Percentiles rank a stretch among this genome's conserved stretches.
Evolutionary conservation across 2,113 vertebrate genomes (phyloP).

Genomic region (Paedocypris sp.): DNA sequence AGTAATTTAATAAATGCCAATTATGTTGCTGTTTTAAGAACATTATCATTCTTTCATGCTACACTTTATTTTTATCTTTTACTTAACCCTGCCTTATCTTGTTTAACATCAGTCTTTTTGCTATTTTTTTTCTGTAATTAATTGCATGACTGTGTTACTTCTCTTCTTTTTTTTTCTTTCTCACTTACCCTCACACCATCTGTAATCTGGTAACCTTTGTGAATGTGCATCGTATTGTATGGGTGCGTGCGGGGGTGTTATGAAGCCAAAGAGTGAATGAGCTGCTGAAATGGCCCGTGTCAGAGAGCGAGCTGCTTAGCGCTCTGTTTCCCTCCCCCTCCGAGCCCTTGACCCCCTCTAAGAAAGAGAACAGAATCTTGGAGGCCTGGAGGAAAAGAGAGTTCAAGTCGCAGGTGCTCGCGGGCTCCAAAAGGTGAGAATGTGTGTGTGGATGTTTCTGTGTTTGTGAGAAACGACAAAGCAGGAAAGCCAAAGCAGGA

Average conservation of each 20-base stretch:
- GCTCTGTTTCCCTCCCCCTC: slow-evolving; percentile 49
- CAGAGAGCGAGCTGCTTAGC: slow-evolving; percentile 65
- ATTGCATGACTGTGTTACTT: neutral
- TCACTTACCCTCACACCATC: slow-evolving; percentile 6
- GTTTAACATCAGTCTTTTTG: neutral
- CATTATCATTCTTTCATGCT: neutral
- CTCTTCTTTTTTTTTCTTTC: slow-evolving; percentile 7
- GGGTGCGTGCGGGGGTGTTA: neutral
- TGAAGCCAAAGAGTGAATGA: slow-evolving; percentile 71
- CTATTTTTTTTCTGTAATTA: neutral
- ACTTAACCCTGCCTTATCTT: neutral
- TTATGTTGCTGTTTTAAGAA: neutral
- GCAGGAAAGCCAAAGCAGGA: too few species aligned
- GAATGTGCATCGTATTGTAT: neutral
- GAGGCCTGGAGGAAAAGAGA: slow-evolving; percentile 91
- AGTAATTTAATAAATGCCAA: too few species aligned
- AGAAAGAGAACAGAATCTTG: slow-evolving; percentile 77
- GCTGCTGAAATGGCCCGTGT: slow-evolving; percentile 69
- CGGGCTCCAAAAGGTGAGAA: slow-evolving; percentile 79
- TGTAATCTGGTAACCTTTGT: neutral
- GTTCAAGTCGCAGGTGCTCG: slow-evolving; percentile 65
- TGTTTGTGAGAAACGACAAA: too few species aligned
- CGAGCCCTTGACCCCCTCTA: slow-evolving; percentile 62
- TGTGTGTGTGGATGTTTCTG: neutral
- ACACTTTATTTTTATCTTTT: neutral